These are phyloP conservation scores for Aradophagus sp. DNA, from an alignment of 1,140 invertebrate genomes.

Conservation along the genomic window DNA sequence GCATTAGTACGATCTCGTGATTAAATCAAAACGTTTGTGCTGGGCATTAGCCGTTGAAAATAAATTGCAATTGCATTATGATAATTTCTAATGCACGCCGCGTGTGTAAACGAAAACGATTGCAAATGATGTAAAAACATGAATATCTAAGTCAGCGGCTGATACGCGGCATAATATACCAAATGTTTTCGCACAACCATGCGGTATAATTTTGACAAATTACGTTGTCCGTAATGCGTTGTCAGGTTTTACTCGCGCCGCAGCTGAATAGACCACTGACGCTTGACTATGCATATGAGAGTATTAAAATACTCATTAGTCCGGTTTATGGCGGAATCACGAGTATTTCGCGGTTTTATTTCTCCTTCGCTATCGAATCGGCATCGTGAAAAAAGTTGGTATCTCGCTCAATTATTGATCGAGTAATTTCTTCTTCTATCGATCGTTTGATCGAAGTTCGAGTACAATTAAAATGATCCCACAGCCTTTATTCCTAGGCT, in stretches of 20 bases:
- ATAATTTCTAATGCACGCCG: slow-evolving; percentile 30
- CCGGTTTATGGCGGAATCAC: slow-evolving; percentile 11
- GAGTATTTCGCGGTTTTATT: slow-evolving; percentile 16
- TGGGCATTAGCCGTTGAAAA: slow-evolving; percentile 9
- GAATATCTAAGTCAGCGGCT: slow-evolving; percentile 28
- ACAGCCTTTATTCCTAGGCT: too few species aligned
- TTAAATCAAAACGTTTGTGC: slow-evolving; percentile 31
- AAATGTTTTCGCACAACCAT: slow-evolving; percentile 40
- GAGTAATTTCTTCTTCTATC: too few species aligned
- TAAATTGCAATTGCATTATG: slow-evolving; percentile 29
- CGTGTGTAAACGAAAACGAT: slow-evolving; percentile 10
- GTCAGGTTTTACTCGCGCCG: slow-evolving; percentile 26
- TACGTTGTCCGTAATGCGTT: slow-evolving; percentile 29
- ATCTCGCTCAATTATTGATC: too few species aligned
- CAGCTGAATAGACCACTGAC: slow-evolving; percentile 13
- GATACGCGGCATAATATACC: slow-evolving; percentile 13
- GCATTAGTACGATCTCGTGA: slow-evolving; percentile 10
- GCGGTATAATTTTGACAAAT: slow-evolving; percentile 41
- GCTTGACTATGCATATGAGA: slow-evolving; percentile 3
- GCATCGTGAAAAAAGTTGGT: neutral
- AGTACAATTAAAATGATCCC: too few species aligned
- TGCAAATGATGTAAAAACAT: slow-evolving; percentile 45
- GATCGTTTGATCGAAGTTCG: too few species aligned
- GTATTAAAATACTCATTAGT: slow-evolving; percentile 39
- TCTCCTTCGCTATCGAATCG: slow-evolving; percentile 6